phyloP scores from a whole-genome alignment of 2,113 vertebrate genomes.

The Raphicerus campestris region DNA sequence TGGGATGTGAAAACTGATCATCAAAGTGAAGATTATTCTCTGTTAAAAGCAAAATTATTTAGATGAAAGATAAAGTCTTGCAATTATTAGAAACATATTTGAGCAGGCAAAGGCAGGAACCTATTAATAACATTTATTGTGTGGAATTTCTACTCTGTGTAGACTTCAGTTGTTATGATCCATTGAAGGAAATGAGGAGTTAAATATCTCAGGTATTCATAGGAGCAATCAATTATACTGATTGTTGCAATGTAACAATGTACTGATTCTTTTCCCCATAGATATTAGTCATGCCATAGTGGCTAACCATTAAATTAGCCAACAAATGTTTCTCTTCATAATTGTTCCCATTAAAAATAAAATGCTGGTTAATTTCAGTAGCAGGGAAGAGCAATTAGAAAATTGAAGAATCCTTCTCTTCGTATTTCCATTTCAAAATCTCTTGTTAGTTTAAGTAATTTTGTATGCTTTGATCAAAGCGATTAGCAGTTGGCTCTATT shows the following conservation, averaged over 20 bases:
- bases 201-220: conserved; percentile 11
- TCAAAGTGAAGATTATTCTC: background rate
- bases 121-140: background rate
- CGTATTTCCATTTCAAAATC: conserved; percentile 41
- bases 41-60: background rate
- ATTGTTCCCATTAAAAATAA: conserved; percentile 60
- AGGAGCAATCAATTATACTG: conserved; percentile 23
- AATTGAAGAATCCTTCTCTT: conserved; percentile 38
- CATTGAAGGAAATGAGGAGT: background rate
- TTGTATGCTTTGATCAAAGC: conserved; percentile 52
- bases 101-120: background rate
- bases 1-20: background rate
- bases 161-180: background rate
- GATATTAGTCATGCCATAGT: conserved; percentile 50
- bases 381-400: conserved; percentile 54
- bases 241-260: conserved; percentile 31
- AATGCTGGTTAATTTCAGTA: conserved; percentile 58
- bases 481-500: conserved; percentile 58
- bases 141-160: background rate
- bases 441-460: conserved; percentile 41
- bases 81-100: background rate
- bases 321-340: conserved; percentile 59
- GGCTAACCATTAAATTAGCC: conserved; percentile 51
- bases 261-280: conserved; percentile 33
- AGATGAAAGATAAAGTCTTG: background rate